Percentiles rank a stretch among this genome's conserved stretches.
These are phyloP conservation scores for Tragopan temminckii DNA, from an alignment of 2,797 vertebrate genomes.

Conservation along the genomic window DNA sequence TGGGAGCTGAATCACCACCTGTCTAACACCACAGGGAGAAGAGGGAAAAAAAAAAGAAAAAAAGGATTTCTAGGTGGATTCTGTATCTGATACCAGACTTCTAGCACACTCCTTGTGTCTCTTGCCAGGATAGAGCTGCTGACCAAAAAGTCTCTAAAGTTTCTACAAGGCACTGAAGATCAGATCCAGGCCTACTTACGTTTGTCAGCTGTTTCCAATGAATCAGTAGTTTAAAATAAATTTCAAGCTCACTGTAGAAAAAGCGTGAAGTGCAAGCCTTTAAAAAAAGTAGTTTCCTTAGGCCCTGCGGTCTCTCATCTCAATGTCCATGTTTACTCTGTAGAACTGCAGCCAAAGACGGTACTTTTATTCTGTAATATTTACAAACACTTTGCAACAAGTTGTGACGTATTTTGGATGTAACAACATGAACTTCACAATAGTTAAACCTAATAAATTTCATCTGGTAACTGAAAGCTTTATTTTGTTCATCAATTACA, in stretches of 20 bases:
- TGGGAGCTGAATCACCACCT: slow-evolving; percentile 73
- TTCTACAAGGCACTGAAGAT: not conserved
- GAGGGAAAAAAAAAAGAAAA: not conserved
- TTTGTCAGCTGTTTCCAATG: slow-evolving; percentile 31
- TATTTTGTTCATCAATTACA: not conserved
- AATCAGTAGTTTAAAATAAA: slow-evolving; percentile 35
- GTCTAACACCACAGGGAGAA: slow-evolving; percentile 30
- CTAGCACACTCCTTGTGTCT: not conserved
- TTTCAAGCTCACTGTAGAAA: not conserved
- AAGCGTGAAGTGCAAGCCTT: not conserved
- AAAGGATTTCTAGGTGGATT: slow-evolving; percentile 27
- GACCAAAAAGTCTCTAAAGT: slow-evolving; percentile 7
- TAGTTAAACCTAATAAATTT: not conserved
- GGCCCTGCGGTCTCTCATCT: not conserved
- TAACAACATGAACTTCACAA: not conserved
- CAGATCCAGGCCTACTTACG: not conserved
- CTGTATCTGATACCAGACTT: not conserved
- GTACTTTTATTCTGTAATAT: not conserved
- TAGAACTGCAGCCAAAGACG: not conserved
- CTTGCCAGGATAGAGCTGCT: not conserved
- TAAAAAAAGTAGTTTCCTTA: not conserved
- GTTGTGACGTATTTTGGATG: slow-evolving; percentile 7
- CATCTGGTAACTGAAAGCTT: not conserved
- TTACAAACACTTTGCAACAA: slow-evolving; percentile 10
- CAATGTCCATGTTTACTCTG: not conserved